A percentile compares a stretch with the other conserved stretches of the same genome.
phyloP scores from a whole-genome alignment of 2,797 vertebrate genomes.

The Lagocephalus sceleratus region DNA sequence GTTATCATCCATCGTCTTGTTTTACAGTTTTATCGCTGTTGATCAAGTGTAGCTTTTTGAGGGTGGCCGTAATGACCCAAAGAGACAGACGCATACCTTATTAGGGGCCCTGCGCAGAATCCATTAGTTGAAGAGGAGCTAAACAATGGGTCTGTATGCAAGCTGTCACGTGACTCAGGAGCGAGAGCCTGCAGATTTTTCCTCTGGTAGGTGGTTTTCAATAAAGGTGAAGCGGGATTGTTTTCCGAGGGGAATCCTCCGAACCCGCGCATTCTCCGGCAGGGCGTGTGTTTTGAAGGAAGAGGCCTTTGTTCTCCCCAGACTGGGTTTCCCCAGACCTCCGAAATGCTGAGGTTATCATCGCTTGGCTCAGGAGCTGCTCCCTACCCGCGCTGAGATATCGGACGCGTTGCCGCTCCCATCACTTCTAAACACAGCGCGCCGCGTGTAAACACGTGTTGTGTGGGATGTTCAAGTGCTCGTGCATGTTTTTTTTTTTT shows the following conservation, averaged over 20 bases:
- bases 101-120: slow-evolving; percentile 18
- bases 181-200: slow-evolving; percentile 18
- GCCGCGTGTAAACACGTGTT: slow-evolving; percentile 2
- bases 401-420: too few relatives aligned
- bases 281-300: slow-evolving; percentile 53
- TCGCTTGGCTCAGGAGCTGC: too few relatives aligned
- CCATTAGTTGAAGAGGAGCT: neutral
- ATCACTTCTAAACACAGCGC: neutral
- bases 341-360: slow-evolving; percentile 24
- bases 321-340: slow-evolving; percentile 40
- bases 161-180: neutral
- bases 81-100: slow-evolving; percentile 21
- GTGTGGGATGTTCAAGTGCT: neutral
- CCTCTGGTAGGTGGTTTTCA: slow-evolving; percentile 20
- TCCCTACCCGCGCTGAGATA: too few relatives aligned
- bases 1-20: slow-evolving; percentile 15
- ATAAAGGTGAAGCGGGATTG: slow-evolving; percentile 39
- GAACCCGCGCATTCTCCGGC: slow-evolving; percentile 28
- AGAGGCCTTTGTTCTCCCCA: slow-evolving; percentile 52
- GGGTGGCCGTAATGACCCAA: slow-evolving; percentile 17
- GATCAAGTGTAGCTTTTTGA: neutral
- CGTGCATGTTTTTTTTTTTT: slow-evolving; percentile 2
- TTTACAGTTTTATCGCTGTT: slow-evolving; percentile 20
- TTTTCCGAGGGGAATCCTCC: slow-evolving; percentile 45
- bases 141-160: neutral